phyloP scores from a whole-genome alignment of 2,113 vertebrate genomes.

The Symphodus melops region DNA sequence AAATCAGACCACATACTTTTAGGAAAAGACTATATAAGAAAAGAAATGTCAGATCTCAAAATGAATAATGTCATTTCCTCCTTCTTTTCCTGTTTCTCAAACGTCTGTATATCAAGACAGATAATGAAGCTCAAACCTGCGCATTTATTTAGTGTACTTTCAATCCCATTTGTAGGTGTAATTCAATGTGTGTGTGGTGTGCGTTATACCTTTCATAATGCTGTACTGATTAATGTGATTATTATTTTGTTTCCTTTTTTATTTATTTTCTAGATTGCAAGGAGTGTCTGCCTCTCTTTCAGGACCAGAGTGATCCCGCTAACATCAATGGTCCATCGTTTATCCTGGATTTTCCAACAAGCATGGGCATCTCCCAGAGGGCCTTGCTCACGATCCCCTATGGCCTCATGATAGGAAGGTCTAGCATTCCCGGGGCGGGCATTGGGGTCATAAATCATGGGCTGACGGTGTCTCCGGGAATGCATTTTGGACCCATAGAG shows the following conservation, averaged over 20 bases:
- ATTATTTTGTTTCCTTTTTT: background rate
- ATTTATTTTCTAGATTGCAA: slow-evolving; percentile 83
- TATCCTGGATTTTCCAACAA: slow-evolving; percentile 79
- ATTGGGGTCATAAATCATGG: slow-evolving; percentile 87
- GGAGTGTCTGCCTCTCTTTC: slow-evolving; percentile 82
- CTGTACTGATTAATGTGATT: background rate
- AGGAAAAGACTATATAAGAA: too few species aligned
- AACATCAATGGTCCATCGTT: slow-evolving; percentile 78
- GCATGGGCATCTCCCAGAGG: slow-evolving; percentile 74
- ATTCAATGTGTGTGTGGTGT: too few species aligned
- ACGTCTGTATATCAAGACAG: too few species aligned
- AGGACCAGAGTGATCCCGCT: slow-evolving; percentile 75
- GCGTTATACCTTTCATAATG: too few species aligned
- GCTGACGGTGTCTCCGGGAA: slow-evolving; percentile 76
- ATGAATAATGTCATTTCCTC: too few species aligned
- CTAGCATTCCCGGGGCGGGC: slow-evolving; percentile 82
- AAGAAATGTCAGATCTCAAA: too few species aligned
- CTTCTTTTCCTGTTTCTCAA: too few species aligned
- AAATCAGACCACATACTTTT: too few species aligned
- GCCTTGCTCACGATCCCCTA: slow-evolving; percentile 85
- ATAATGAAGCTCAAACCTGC: too few species aligned
- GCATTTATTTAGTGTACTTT: background rate
- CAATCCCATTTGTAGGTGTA: too few species aligned
- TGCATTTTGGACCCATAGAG: slow-evolving; percentile 88
- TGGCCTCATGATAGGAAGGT: slow-evolving; percentile 83